These are phyloP conservation scores for Pammene aurita DNA, from an alignment of 2,888 invertebrate genomes.

Conservation along the genomic window DNA sequence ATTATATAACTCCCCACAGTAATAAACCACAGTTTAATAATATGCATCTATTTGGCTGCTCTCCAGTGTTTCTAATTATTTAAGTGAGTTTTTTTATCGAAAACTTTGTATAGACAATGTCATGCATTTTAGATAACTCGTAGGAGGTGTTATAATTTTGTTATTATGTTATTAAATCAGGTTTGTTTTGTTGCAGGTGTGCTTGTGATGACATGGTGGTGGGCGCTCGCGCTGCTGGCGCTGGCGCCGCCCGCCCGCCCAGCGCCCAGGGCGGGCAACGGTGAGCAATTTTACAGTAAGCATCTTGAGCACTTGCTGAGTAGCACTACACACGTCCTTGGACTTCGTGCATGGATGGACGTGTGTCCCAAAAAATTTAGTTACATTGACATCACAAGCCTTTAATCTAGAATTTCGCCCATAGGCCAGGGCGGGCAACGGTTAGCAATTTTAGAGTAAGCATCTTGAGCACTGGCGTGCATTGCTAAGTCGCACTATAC, in stretches of 20 bases:
- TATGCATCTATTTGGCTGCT: too few relatives aligned
- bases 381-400: too few relatives aligned
- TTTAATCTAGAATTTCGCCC: slow-evolving; percentile 53
- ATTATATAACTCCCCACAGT: too few relatives aligned
- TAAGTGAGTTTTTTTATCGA: too few relatives aligned
- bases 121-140: too few relatives aligned
- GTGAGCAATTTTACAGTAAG: slow-evolving; percentile 81
- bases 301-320: slow-evolving; percentile 62
- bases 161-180: background rate
- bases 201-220: slow-evolving; percentile 84
- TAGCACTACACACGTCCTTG: background rate
- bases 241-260: slow-evolving; percentile 74
- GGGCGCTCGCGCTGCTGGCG: slow-evolving; percentile 79
- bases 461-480: slow-evolving; percentile 71
- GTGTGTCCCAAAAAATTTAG: background rate
- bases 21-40: too few relatives aligned
- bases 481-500: slow-evolving; percentile 24
- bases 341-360: background rate
- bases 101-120: too few relatives aligned
- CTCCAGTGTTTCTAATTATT: too few relatives aligned
- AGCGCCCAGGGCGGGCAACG: slow-evolving; percentile 78
- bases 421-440: slow-evolving; percentile 78
- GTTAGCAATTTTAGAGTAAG: slow-evolving; percentile 81
- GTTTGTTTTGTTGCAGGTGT: slow-evolving; percentile 69
- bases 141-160: background rate